phyloP scores from a whole-genome alignment of 2,888 invertebrate genomes.

The Arrhopalites spinosus region DNA sequence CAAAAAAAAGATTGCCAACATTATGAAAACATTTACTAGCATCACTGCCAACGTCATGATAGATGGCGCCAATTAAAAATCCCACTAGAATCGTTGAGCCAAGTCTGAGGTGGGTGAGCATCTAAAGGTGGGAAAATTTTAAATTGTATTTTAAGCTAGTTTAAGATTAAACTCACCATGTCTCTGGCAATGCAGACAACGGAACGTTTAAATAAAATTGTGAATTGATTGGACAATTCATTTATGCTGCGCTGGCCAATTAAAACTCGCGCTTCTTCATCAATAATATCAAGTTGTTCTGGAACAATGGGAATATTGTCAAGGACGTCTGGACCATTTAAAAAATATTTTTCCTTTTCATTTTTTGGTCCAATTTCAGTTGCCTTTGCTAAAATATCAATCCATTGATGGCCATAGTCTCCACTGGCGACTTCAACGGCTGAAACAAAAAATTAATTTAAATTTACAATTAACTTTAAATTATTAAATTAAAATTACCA shows the following conservation, averaged over 20 bases:
- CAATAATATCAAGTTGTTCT: conserved; percentile 19
- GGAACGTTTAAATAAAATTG: conserved; percentile 83
- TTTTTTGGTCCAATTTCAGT: no score
- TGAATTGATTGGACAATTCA: conserved; percentile 74
- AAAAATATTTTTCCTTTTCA: no score
- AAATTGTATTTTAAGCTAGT: not conserved
- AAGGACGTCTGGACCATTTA: conserved; percentile 46
- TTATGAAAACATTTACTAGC: conserved; percentile 94
- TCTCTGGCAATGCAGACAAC: conserved; percentile 81
- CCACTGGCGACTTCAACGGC: conserved; percentile 96
- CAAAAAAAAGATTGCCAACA: conserved; percentile 94
- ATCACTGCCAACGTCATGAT: conserved; percentile 85
- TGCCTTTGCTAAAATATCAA: conserved; percentile 38
- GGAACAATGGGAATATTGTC: conserved; percentile 42
- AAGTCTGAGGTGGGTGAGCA: conserved; percentile 85
- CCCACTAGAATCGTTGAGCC: conserved; percentile 74
- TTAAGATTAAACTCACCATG: conserved; percentile 70
- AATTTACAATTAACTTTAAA: no score
- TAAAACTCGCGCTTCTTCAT: conserved; percentile 40
- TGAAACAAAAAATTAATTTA: conserved; percentile 58
- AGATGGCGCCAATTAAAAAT: conserved; percentile 87
- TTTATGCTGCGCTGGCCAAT: no score
- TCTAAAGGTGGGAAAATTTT: conserved; percentile 63
- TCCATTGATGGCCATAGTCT: conserved; percentile 72
- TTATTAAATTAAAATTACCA: conserved; percentile 66